These are phyloP conservation scores for Polymixis lichenea DNA, from an alignment of 2,888 invertebrate genomes.

Conservation along the genomic window DNA sequence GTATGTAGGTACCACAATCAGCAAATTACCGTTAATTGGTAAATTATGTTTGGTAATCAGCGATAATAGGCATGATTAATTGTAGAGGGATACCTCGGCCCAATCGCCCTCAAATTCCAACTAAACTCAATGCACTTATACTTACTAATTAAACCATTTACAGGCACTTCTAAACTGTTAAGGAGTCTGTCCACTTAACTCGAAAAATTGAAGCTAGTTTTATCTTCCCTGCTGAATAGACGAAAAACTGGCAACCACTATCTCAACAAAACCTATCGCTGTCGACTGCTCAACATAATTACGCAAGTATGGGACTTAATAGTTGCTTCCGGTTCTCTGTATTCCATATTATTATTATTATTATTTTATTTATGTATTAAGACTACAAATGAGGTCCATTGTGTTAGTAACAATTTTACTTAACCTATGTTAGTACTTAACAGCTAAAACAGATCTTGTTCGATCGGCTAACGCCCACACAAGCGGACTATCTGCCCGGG, in stretches of 20 bases:
- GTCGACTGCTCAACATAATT: not conserved
- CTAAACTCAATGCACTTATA: not conserved
- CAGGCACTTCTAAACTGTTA: no score
- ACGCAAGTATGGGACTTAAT: not conserved
- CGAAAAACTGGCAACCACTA: not conserved
- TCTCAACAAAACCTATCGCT: not conserved
- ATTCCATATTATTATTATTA: no score
- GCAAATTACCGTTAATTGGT: not conserved
- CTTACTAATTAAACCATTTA: not conserved
- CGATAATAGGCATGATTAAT: not conserved
- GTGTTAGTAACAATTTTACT: no score
- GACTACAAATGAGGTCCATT: no score
- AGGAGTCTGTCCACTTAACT: not conserved
- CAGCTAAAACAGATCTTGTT: no score
- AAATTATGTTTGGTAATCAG: not conserved
- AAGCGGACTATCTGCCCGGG: no score
- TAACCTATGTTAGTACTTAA: no score
- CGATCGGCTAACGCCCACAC: no score
- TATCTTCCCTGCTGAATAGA: not conserved
- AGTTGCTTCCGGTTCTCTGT: not conserved
- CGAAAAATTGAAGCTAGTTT: not conserved
- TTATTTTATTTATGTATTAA: no score
- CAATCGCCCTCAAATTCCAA: not conserved
- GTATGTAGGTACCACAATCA: not conserved
- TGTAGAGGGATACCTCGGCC: not conserved